Evolutionary conservation across 2,888 invertebrate genomes (phyloP), one percentile per base, ranked within the genome.

Genomic region (Amphipyra berbera): DNA sequence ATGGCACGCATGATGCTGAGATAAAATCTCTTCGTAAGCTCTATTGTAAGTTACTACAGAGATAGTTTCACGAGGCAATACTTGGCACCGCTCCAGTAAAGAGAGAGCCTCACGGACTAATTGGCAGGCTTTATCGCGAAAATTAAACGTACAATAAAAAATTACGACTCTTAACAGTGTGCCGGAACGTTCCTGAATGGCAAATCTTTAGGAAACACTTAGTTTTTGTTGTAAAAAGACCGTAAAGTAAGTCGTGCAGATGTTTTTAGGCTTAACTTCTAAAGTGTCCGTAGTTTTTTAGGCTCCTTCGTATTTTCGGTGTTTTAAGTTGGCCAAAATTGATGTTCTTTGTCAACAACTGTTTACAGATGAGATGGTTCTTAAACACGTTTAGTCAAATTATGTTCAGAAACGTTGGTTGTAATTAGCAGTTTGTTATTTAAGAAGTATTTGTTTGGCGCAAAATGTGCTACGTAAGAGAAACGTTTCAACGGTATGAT

Each of bases 121-220:
- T 86, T 87, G 82, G 81, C 76, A 74, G 71, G 78, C 78, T 82
- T 82, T 81, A 82, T 82, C 73, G 74, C 66, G 67, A 77, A 81
- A 81, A 79, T 83, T 82, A 80, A 85, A 79, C 68, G 76, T 70
- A 60, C 69, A 79, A 77, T 82, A 82, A 80, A 82, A 81, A 78
- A 73, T 72, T 71, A 83, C 79, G 74, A 65, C 56, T 62, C 65
- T 62, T 71, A 67, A 60, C 50, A 64, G 58, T 69, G 61, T 61
- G 44, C 42, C 27, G 47, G 63, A 42, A 45, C 57, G 44, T 46
- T 62, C 47, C 13, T 52, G 50, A 64, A 70, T 65, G 57, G 21
- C 13, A 66, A 69, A 74, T 68, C 64, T 69, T 71, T 65, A 49
- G 54, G 65, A 71, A 57, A 41, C 54, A 47, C 52, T 61, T 48